Base-by-base conservation (phyloP, 1,140 invertebrate species). In the Aphaenogaster rudis region DNA sequence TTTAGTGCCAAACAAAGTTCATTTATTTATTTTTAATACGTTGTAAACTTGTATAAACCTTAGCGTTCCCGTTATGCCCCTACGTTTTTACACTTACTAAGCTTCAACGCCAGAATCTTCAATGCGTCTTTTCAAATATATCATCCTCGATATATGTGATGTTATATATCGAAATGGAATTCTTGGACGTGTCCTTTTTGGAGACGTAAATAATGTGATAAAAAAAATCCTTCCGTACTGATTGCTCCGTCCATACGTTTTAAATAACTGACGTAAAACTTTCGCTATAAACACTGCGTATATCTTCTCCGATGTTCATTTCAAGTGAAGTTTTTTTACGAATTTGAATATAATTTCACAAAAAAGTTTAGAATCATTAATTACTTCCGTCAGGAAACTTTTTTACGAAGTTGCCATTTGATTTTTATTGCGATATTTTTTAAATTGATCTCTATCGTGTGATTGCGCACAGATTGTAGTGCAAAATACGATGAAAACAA, bases 291-390 rank as follows among this genome's bases (percentile, higher is more conserved):
- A 64, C 3, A 17, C 8, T 17, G 2, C 8, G 21, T 33, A 66
- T 79, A 66, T 79, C 11, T 28, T 81, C 36, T 52, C 8, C 13
- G 48, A 54, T 15, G n/a, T 5, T 57, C 5, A 7, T 71, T 28
- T 81, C n/a, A 13, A 71, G 17, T 4, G 1, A 67, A 67, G 36
- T 67, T 67, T 0, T 39, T 54, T 39, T 54, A 45, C 39, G 0
- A 81, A 71, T 42, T 71, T 17, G 0, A 45, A 39, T 71, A 8
- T 28, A 67, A 54, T 69, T 81, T 45, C 4, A 45, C 21, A 28
- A 36, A 9, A 9, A 69, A 80, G 13, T 81, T 81, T 57, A 57
- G 39, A 33, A 45, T 50, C 39, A 17, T 81, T 72, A 81, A 72
- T 81, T 81, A 72, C 33, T 42, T 71, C 1, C 9, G 36, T 42